These are phyloP conservation scores for Dermatemys mawii DNA, from an alignment of 2,113 vertebrate genomes.

Conservation along the genomic window DNA sequence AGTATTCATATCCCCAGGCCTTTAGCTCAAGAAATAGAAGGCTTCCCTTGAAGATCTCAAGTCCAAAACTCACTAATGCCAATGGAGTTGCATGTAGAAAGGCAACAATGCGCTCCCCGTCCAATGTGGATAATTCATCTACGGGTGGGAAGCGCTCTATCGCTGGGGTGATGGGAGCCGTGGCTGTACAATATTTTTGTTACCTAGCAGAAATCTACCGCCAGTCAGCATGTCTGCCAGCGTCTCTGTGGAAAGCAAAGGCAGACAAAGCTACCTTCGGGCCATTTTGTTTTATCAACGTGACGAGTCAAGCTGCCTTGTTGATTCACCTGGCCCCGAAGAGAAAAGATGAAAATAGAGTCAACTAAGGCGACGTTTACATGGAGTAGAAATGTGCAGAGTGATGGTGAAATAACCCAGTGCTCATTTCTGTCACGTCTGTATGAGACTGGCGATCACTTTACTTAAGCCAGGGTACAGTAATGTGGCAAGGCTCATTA, in stretches of 20 bases:
- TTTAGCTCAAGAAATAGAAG: background rate
- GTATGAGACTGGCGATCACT: background rate
- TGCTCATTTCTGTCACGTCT: background rate
- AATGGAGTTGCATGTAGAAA: background rate
- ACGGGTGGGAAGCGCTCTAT: background rate
- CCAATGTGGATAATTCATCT: background rate
- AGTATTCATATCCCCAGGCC: background rate
- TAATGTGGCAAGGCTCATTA: background rate
- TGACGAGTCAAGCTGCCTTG: background rate
- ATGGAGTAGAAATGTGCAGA: background rate
- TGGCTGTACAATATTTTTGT: background rate
- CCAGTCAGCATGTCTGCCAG: background rate
- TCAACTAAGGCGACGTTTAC: background rate
- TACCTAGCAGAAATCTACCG: background rate
- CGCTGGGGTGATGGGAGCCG: background rate
- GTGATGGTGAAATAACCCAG: background rate
- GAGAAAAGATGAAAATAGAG: background rate
- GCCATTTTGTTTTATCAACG: background rate
- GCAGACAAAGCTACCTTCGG: background rate
- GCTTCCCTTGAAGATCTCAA: background rate
- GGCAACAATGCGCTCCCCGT: background rate
- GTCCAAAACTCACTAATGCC: background rate
- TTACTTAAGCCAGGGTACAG: background rate
- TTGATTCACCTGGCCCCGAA: background rate
- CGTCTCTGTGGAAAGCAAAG: background rate